phyloP scores from a whole-genome alignment of 1,140 invertebrate genomes.

The Scylla paramamosain region DNA sequence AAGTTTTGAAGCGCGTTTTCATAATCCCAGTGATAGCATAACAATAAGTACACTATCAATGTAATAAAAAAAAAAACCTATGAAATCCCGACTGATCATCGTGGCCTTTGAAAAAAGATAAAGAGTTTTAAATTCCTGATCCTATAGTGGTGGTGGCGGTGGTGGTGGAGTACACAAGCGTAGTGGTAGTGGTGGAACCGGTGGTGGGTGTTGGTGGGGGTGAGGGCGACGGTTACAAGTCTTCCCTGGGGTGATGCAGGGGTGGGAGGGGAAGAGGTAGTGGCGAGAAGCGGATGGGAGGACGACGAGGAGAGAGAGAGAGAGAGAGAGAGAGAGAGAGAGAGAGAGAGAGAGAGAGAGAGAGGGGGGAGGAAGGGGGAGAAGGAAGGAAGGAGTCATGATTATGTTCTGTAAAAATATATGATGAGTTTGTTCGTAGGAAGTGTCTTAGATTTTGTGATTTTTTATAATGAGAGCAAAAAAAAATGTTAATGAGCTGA shows the following conservation, averaged over 20 bases:
- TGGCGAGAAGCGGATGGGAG: not conserved
- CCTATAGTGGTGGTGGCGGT: not conserved
- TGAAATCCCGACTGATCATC: too few relatives aligned
- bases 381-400: not conserved
- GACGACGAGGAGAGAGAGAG: not conserved
- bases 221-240: slow-evolving; percentile 61
- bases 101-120: too few relatives aligned
- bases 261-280: not conserved
- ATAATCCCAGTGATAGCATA: too few relatives aligned
- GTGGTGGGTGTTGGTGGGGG: slow-evolving; percentile 15
- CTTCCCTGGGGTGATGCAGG: slow-evolving; percentile 52
- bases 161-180: not conserved
- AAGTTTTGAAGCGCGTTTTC: too few relatives aligned
- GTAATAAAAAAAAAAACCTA: too few relatives aligned
- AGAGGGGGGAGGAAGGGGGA: not conserved
- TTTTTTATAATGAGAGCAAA: too few relatives aligned
- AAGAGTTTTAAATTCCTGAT: too few relatives aligned
- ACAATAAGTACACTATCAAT: too few relatives aligned
- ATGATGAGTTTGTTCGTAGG: too few relatives aligned
- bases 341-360: not conserved
- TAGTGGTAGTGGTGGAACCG: not conserved
- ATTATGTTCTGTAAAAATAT: not conserved
- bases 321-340: not conserved
- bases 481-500: too few relatives aligned
- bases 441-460: too few relatives aligned